Base-by-base conservation (phyloP, 2,113 vertebrate genomes). In the Aspidoscelis tigris region DNA sequence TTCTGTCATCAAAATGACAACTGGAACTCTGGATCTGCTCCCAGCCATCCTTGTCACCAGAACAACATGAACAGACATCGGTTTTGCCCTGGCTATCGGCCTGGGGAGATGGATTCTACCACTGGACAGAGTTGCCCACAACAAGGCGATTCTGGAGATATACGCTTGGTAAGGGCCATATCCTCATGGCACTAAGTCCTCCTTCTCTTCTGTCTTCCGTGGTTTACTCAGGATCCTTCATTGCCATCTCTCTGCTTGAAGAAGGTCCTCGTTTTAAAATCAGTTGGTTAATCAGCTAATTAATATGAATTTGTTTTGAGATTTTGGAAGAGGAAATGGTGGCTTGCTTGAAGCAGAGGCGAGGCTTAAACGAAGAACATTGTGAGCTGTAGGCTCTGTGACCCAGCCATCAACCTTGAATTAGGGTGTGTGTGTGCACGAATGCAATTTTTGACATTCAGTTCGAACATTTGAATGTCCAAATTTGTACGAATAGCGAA, bases 91-190 rank as follows among this genome's bases (percentile, higher is more conserved):
- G 90, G 96, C 1, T 91, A 84, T 76, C 68, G 92, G 78, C 93
- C 92, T 4, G 61, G 88, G 8, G 92, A 92, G 90, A 80, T 70
- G 1, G 93, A 96, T 81, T 81, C 81, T 86, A 87, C 92, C 82
- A 89, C 93, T 84, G 55, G 76, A 24, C 95, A 95, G 91, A 96
- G 93, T 76, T 95, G 95, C 92, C 95, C 93, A 0, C 94, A 94
- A 94, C 95, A 93, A 88, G 95, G 93, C 8, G 58, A 66, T 78
- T 80, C 93, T 81, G 94, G 91, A 71, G 96, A 96, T 14, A 92
- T 97, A 69, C 91, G 98, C 84, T 94, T 98, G 97, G 97, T 98
- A 94, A 97, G 97, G 72, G 84, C 47, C 1, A 1, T 7, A 18
- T 66, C 43, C 33, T 21, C 41, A 4, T 6, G 1, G 43, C 58